phyloP scores from a whole-genome alignment of 1,140 invertebrate genomes.

The Subanguina moxae region DNA sequence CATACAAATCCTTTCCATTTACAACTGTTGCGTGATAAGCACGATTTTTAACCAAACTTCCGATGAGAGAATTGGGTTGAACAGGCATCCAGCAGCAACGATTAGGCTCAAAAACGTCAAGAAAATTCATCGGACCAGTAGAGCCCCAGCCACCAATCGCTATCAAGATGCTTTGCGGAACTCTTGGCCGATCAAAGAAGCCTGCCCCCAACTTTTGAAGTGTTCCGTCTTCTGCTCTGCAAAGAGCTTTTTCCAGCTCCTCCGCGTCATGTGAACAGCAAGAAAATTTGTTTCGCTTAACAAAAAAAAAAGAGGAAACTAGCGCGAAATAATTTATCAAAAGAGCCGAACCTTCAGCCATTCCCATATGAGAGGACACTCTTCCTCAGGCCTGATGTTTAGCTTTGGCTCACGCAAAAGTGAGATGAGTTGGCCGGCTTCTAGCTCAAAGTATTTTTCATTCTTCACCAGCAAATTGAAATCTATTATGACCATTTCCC shows the following conservation, averaged over 20 bases:
- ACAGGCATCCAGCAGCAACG: constrained; percentile 17
- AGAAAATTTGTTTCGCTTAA: too few relatives aligned
- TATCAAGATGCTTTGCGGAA: constrained; percentile 15
- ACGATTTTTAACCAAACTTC: background rate
- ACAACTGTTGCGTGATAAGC: constrained; percentile 23
- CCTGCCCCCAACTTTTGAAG: background rate
- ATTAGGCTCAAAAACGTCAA: constrained; percentile 25
- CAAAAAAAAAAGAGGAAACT: background rate
- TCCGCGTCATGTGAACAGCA: background rate
- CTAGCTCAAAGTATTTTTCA: background rate
- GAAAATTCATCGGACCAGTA: constrained; percentile 18
- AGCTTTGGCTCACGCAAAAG: background rate
- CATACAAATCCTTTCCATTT: constrained; percentile 1
- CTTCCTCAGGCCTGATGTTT: background rate
- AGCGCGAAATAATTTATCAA: background rate
- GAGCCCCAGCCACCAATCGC: constrained; percentile 28
- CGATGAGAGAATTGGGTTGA: background rate
- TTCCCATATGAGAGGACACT: background rate
- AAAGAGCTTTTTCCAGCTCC: background rate
- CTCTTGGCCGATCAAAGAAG: background rate
- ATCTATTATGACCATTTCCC: background rate
- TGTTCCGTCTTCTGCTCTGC: background rate
- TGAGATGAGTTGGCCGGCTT: background rate
- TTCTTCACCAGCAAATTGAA: background rate
- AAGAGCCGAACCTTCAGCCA: background rate